phyloP scores from a whole-genome alignment of 2,113 vertebrate species.

The Hymenochirus boettgeri region DNA sequence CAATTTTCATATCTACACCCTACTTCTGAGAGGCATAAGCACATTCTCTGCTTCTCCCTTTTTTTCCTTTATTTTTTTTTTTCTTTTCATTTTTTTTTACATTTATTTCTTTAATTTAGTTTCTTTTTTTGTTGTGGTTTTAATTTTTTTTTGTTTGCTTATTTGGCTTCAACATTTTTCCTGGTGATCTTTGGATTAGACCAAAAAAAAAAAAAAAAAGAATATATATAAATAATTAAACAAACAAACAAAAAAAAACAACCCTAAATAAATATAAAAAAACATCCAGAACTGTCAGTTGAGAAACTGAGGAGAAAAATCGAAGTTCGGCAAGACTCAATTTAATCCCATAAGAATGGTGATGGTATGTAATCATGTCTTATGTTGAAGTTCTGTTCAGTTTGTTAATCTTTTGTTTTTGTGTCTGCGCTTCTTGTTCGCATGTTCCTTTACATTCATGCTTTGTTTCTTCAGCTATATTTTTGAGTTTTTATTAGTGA shows the following conservation, averaged over 20 bases:
- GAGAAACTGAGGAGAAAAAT: conserved; percentile 69
- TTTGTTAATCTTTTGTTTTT: conserved; percentile 48
- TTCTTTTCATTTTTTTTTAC: conserved; percentile 32
- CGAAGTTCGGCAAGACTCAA: conserved; percentile 67
- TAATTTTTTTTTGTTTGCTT: conserved; percentile 37
- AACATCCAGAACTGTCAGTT: conserved; percentile 57
- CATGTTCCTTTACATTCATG: not conserved
- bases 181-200: conserved; percentile 21
- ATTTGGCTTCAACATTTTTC: not conserved
- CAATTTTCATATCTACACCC: conserved; percentile 65
- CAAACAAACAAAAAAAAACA: conserved; percentile 48
- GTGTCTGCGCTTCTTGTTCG: conserved; percentile 29
- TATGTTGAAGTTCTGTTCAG: conserved; percentile 28
- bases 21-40: conserved; percentile 61
- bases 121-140: conserved; percentile 63
- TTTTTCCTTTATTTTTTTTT: conserved; percentile 51
- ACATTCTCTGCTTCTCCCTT: conserved; percentile 49
- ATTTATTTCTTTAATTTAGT: conserved; percentile 50
- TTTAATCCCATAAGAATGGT: conserved; percentile 87
- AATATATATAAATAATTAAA: conserved; percentile 45
- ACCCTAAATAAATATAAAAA: conserved; percentile 48
- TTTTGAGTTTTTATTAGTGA: conserved; percentile 1
- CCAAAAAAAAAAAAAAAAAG: conserved; percentile 8
- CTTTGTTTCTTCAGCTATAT: conserved; percentile 8
- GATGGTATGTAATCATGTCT: conserved; percentile 88